Base-by-base conservation (phyloP, 2,113 vertebrate genomes). In the Candoia aspera region DNA sequence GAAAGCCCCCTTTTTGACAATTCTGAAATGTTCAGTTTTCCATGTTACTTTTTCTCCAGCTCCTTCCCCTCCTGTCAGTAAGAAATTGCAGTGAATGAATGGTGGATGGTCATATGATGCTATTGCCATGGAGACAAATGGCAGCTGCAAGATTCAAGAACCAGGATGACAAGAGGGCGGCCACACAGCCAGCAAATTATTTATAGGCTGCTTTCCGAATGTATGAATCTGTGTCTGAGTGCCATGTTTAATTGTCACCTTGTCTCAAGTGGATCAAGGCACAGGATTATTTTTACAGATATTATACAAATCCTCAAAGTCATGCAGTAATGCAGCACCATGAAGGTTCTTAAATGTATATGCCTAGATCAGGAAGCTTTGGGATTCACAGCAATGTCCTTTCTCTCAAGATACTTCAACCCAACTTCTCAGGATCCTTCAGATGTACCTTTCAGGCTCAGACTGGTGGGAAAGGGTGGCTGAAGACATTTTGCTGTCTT, bases 91-190 rank as follows among this genome's bases (percentile, higher is more conserved):
- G 8, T 97, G 97, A 97, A 97, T 97, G 97, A 96, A 95, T 10
- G 95, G 90, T 2, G 95, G 96, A 94, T 96, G 95, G 95, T 97
- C 96, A 95, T 5, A 73, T 49, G 97, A 96, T 96, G 90, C 60
- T 55, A 95, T 98, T 95, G 87, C 97, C 97, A 98, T 98, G 97
- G 97, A 90, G 92, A 98, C 95, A 94, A 96, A 97, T 97, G 97
- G 97, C 97, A 93, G 92, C 96, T 91, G 97, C 83, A 57, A 93
- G 92, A 91, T 91, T 97, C 96, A 95, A 95, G 96, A 97, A 96
- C 96, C 96, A 91, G 97, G 98, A 96, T 98, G 97, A 97, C 97
- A 97, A 97, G 97, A 97, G 97, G 97, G 94, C 95, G 94, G 96
- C 89, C 57, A 97, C 97, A 95, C 97, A 97, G 96, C 96, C 97